phyloP scores from a whole-genome alignment of 2,888 invertebrate species.

The Yponomeuta malinellus region DNA sequence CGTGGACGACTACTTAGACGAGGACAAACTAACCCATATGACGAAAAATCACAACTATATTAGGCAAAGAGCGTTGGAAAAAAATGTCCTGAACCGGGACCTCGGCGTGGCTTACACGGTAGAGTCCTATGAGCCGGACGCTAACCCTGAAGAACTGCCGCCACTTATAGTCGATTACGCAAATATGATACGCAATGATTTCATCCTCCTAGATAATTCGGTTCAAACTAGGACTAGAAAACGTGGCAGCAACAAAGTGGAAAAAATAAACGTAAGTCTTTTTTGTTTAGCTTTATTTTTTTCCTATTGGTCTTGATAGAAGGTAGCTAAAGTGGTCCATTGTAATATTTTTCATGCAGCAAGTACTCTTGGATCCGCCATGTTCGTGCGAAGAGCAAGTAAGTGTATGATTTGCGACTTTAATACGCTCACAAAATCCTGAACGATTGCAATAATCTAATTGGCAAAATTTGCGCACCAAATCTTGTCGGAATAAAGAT shows the following conservation, averaged over 20 bases:
- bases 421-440: too few relatives aligned
- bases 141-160: constrained; percentile 47
- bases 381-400: constrained; percentile 43
- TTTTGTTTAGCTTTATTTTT: constrained; percentile 20
- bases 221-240: constrained; percentile 60
- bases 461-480: too few relatives aligned
- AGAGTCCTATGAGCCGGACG: constrained; percentile 35
- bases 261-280: constrained; percentile 45
- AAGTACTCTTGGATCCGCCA: constrained; percentile 38
- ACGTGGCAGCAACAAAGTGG: constrained; percentile 51
- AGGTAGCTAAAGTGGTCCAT: not conserved
- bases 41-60: constrained; percentile 47
- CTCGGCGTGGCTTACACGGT: constrained; percentile 33
- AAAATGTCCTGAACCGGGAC: constrained; percentile 37
- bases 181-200: constrained; percentile 60
- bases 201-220: constrained; percentile 58
- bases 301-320: too few relatives aligned
- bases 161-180: constrained; percentile 59
- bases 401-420: constrained; percentile 25
- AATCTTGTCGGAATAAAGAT: too few relatives aligned
- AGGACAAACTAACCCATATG: constrained; percentile 46
- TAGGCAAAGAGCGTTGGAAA: constrained; percentile 38
- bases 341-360: constrained; percentile 29
- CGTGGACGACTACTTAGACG: constrained; percentile 44
- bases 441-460: too few relatives aligned